These are phyloP conservation scores for Drepanosiphum platanoidis DNA, from an alignment of 2,888 invertebrate species.

Conservation along the genomic window DNA sequence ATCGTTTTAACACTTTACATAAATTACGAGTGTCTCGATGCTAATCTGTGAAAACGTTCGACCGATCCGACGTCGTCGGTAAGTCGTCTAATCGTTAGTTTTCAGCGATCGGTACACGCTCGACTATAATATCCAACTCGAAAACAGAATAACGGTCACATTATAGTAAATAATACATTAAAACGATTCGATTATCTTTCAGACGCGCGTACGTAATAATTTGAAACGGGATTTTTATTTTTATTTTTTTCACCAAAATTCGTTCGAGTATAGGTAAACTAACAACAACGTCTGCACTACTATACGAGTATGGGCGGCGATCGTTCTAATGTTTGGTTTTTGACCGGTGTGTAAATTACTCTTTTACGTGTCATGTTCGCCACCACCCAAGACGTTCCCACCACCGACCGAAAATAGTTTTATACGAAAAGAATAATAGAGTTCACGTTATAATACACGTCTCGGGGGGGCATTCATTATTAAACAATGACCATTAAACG, in stretches of 20 bases:
- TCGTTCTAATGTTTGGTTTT: background rate
- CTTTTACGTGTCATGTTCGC: constrained; percentile 32
- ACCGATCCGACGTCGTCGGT: no score
- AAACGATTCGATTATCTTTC: background rate
- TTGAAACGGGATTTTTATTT: background rate
- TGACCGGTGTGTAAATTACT: constrained; percentile 32
- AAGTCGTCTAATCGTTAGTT: no score
- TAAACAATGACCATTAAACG: constrained; percentile 37
- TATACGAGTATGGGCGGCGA: background rate
- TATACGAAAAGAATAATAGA: constrained; percentile 8
- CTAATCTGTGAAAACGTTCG: no score
- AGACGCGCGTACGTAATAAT: no score
- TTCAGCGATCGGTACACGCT: no score
- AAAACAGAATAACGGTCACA: background rate
- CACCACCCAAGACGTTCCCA: constrained; percentile 59
- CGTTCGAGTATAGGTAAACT: no score
- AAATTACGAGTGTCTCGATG: no score
- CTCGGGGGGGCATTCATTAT: constrained; percentile 24
- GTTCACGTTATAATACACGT: constrained; percentile 5
- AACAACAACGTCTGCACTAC: background rate
- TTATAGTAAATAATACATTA: background rate
- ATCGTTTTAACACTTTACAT: no score
- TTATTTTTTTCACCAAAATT: no score
- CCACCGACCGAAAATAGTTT: constrained; percentile 26
- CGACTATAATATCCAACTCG: no score